Conservation (phyloP, 2,797 vertebrate species). For the Sebastes goodei region DNA sequence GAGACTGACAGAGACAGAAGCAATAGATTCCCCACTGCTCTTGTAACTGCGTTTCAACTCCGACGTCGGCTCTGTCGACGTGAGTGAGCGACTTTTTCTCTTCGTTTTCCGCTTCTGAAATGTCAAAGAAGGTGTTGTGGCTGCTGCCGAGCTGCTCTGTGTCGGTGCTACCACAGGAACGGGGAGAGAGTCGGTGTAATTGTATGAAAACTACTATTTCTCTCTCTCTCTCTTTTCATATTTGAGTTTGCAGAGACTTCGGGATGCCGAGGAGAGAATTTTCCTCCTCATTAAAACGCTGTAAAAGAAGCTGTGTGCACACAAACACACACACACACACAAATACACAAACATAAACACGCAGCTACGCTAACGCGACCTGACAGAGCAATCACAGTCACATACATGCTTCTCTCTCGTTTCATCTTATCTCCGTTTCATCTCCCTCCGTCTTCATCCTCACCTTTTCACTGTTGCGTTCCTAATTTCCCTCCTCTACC, state of each 20-base stretch:
- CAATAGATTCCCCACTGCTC: conserved; percentile 34
- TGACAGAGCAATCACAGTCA: conserved; percentile 56
- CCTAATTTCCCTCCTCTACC: not conserved
- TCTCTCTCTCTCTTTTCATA: conserved; percentile 9
- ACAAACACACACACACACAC: conserved; percentile 1
- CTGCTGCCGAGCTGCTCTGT: conserved; percentile 4
- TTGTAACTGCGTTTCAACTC: conserved; percentile 38
- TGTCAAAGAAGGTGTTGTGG: conserved; percentile 15
- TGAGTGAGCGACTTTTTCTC: conserved; percentile 23
- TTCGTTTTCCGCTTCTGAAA: conserved; percentile 26
- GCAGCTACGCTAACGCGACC: conserved; percentile 25
- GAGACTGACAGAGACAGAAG: conserved; percentile 35
- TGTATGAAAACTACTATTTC: conserved; percentile 31
- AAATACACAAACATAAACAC: conserved; percentile 20
- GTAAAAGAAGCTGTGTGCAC: conserved; percentile 12
- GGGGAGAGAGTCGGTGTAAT: conserved; percentile 34
- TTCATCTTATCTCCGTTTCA: conserved; percentile 19
- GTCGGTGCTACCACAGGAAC: conserved; percentile 7
- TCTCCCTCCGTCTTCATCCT: conserved; percentile 4
- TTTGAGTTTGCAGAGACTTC: conserved; percentile 57
- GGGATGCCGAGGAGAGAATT: conserved; percentile 47
- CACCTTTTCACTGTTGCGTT: not conserved
- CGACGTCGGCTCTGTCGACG: conserved; percentile 29
- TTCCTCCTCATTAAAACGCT: conserved; percentile 61
- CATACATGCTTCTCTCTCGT: conserved; percentile 7